Conservation (phyloP, 1,140 invertebrate species). For the Bicyclus anynana region DNA sequence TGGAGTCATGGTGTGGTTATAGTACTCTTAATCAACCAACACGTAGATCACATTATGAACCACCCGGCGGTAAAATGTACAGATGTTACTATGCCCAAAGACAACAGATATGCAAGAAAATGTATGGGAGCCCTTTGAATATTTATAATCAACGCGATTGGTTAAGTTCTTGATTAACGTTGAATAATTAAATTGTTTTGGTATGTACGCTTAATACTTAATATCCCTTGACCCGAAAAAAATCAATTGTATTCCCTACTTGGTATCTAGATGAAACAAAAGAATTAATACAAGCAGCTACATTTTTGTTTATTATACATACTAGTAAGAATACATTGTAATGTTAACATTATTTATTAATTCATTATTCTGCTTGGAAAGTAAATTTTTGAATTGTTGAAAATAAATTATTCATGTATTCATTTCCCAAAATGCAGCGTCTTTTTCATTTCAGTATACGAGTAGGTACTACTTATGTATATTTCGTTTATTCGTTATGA, state of each 20-base stretch:
- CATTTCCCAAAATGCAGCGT: no score
- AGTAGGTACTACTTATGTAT: no score
- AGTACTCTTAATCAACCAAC: constrained; percentile 27
- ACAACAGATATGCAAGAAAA: constrained; percentile 58
- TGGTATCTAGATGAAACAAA: background rate
- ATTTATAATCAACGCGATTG: constrained; percentile 42
- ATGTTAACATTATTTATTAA: background rate
- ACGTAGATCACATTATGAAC: constrained; percentile 36
- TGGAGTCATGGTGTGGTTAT: constrained; percentile 52
- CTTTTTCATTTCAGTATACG: no score
- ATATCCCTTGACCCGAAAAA: constrained; percentile 6
- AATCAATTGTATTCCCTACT: constrained; percentile 2
- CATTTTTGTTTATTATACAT: background rate
- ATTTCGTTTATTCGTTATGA: no score
- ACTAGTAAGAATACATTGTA: background rate
- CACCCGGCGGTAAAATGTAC: constrained; percentile 52
- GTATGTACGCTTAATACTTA: background rate
- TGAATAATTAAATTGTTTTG: background rate
- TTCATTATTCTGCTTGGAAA: no score
- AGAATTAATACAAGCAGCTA: background rate
- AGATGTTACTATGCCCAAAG: constrained; percentile 55
- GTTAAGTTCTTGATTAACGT: constrained; percentile 27
- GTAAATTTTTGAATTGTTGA: no score
- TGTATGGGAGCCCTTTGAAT: constrained; percentile 25
- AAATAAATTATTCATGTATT: no score